phyloP scores from a whole-genome alignment of 2,797 vertebrate species.

The Schizothorax lantsangensis region DNA sequence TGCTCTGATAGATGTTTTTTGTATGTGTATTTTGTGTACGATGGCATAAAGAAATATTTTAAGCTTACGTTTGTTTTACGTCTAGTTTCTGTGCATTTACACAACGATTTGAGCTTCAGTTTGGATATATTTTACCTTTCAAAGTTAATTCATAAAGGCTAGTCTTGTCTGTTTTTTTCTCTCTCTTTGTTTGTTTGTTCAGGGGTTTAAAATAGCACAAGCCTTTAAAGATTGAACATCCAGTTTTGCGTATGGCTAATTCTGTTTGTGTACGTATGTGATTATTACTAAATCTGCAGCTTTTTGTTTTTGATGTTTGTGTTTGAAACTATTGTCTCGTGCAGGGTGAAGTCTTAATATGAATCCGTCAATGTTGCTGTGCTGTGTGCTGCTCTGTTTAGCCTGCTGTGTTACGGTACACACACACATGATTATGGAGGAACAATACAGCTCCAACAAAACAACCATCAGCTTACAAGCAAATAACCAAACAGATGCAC shows the following conservation, averaged over 20 bases:
- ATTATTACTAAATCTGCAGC: neutral
- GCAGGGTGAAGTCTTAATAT: conserved; percentile 53
- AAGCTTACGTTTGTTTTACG: neutral
- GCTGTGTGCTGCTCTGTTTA: conserved; percentile 55
- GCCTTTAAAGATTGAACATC: neutral
- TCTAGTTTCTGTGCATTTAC: neutral
- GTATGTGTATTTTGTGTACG: neutral
- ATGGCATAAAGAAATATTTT: neutral
- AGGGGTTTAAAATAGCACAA: neutral
- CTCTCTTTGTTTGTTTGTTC: neutral
- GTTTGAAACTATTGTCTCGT: conserved; percentile 18
- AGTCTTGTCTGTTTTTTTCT: neutral
- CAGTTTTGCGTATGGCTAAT: neutral
- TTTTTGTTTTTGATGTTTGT: neutral
- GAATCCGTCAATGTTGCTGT: conserved; percentile 52
- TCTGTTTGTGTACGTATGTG: neutral
- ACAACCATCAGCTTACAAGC: conserved; percentile 24
- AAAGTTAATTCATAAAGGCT: neutral
- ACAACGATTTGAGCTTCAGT: neutral
- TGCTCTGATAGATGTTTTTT: neutral
- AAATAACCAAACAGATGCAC: conserved; percentile 47
- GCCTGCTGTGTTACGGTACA: conserved; percentile 50
- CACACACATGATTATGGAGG: conserved; percentile 59
- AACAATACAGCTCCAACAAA: conserved; percentile 41
- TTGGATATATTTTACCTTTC: neutral